Base-by-base conservation (phyloP, 1,140 invertebrate genomes). In the Helicoverpa armigera region DNA sequence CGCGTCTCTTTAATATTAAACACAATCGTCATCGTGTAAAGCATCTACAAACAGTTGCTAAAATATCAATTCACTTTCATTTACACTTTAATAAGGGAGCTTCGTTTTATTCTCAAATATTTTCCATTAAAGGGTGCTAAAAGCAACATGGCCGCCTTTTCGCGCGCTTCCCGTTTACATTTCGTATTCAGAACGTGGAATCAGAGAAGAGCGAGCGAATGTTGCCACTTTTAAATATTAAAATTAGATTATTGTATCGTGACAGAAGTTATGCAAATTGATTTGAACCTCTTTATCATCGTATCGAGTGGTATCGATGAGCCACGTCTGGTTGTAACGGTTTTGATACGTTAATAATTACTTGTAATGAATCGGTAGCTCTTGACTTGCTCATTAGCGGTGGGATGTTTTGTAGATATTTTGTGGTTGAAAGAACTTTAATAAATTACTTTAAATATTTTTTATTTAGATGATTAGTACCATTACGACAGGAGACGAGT, bases 221-320 rank as follows among this genome's bases (percentile, higher is more conserved):
- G 90, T 91, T 88, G 86, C 70, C 87, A 90, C 86, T 92, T 91
- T 93, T 91, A 93, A 93, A 92, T 92, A 93, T 93, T 93, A 90
- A 94, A 90, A 93, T 90, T 89, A 88, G 85, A 91, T 93, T 91
- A 92, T 90, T 90, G 85, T 90, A 79, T 87, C 86, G 88, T 85
- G 84, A 90, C 81, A 90, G 87, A 89, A 87, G 85, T 86, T 84
- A 83, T 82, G 88, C 87, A 90, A 92, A 91, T 88, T 89, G 88
- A 77, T 87, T 86, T 65, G 88, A 89, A 89, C 87, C 86, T 86
- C 82, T 80, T 83, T 80, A 80, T 77, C 73, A 61, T 50, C 23
- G 76, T 23, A 73, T 60, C 70, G 14, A 75, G 54, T 50, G n/a
- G 76, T 23, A 73, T 60, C 70, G 14, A 75, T 56, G 35, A 12